Conservation (phyloP, 1,140 invertebrate species). For the Liolophura sinensis region DNA sequence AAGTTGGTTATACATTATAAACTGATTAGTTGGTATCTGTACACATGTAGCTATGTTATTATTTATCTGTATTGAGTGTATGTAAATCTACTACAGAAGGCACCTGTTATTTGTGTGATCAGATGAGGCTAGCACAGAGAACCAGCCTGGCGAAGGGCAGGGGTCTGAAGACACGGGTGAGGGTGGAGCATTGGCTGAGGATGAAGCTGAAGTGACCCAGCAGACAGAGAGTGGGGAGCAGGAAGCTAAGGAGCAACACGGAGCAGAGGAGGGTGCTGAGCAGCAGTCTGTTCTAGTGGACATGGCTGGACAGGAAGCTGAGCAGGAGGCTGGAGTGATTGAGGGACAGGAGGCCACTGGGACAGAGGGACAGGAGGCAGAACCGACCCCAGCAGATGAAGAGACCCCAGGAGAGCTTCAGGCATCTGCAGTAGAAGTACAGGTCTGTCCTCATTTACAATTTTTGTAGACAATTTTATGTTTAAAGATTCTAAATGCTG, state of each 20-base stretch:
- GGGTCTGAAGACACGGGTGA: background rate
- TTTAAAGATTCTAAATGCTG: background rate
- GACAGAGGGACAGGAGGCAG: conserved; percentile 9
- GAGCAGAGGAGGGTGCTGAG: conserved; percentile 12
- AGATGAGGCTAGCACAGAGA: no score
- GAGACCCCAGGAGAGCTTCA: conserved; percentile 10
- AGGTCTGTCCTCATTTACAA: background rate
- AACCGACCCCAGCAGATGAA: conserved; percentile 7
- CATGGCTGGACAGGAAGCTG: background rate
- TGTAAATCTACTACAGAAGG: no score
- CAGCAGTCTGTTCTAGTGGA: background rate
- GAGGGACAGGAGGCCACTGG: conserved; percentile 10
- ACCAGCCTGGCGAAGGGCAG: no score
- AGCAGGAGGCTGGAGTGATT: background rate
- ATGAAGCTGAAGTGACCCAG: conserved; percentile 8
- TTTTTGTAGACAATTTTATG: background rate
- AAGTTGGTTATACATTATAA: no score
- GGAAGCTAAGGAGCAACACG: conserved; percentile 7
- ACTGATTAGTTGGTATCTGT: no score
- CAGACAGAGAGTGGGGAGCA: background rate
- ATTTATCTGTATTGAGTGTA: no score
- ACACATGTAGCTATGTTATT: no score
- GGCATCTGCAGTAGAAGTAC: conserved; percentile 9
- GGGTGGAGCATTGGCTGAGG: conserved; percentile 5
- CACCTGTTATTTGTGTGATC: no score